Percentiles rank a stretch among this genome's conserved stretches.
phyloP scores from a whole-genome alignment of 2,797 vertebrate genomes.

The Pseudopleuronectes americanus region DNA sequence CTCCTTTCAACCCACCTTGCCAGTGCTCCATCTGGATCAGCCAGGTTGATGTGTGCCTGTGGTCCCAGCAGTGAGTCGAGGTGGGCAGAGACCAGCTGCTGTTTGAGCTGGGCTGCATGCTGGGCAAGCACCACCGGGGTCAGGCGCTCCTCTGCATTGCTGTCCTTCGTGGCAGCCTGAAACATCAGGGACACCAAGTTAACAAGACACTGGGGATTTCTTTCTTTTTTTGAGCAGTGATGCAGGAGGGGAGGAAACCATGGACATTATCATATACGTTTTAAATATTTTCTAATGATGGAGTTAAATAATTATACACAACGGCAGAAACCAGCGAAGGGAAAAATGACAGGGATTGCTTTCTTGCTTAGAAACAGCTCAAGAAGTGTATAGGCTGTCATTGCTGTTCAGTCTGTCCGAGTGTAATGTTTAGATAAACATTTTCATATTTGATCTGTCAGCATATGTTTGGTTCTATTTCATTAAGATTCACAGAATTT shows the following conservation, averaged over 20 bases:
- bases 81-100: constrained; percentile 93
- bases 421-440: neutral
- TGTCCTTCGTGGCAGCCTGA: constrained; percentile 89
- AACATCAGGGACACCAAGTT: neutral
- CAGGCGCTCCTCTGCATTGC: constrained; percentile 89
- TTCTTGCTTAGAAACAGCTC: neutral
- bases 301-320: too few species aligned
- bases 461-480: neutral
- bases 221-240: neutral
- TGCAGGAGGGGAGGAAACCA: neutral
- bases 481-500: neutral
- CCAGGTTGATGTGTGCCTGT: constrained; percentile 91
- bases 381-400: neutral
- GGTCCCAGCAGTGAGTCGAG: constrained; percentile 89
- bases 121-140: constrained; percentile 91
- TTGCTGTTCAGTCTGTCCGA: neutral
- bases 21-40: constrained; percentile 92
- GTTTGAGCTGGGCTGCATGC: constrained; percentile 91
- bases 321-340: too few species aligned
- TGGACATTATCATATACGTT: too few species aligned
- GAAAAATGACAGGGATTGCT: too few species aligned
- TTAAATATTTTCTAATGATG: too few species aligned
- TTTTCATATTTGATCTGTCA: neutral
- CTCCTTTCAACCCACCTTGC: constrained; percentile 85
- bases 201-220: neutral